Base-by-base conservation (phyloP, 2,113 vertebrate genomes). In the Calyptomena viridis region DNA sequence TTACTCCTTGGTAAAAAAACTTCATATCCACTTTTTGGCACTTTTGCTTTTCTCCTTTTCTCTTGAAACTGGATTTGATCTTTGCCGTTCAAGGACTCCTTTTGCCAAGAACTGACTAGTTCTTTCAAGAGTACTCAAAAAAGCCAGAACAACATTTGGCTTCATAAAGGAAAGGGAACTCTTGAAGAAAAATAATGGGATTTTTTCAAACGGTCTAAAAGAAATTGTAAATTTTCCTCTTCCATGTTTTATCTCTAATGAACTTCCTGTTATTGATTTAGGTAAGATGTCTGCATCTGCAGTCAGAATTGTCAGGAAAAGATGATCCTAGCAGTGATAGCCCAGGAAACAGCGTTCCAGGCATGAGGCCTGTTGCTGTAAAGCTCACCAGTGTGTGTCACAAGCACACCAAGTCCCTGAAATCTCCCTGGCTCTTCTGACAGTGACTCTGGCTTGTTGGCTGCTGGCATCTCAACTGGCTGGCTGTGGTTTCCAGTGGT, bases 201-300 rank as follows among this genome's bases (percentile, higher is more conserved):
- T 87, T 91, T 79, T 91, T 91, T 94, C n/a, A 74, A 44, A 47
- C 33, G 47, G 12, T 18, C 63, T 69, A n/a, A 24, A 89, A 87
- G 21, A 77, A 84, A 44, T 9, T 52, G 15, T 27, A 31, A 16
- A 35, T 64, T 68, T 79, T 79, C 8, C 10, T 79, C 12, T 63
- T n/a, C 42, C 4, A 5, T 59, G 3, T 68, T 91, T 79, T 46
- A 31, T 59, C 13, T 79, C 23, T 58, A 52, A 12, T 67, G 35
- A 89, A 39, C 9, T 64, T 11, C 5, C 9, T 68, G 73, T 73
- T 55, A 39, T 39, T 89, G 37, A 40, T 53, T 89, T 56, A 82
- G 46, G 22, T 58, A 40, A 58, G 35, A n/a, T 75, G 8, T 9
- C 60, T 44, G 19, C 52, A 12, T 66, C 31, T 84, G 30, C 52